Evolutionary conservation across 2,113 vertebrate genomes (phyloP).

Genomic region (Anolis carolinensis): DNA sequence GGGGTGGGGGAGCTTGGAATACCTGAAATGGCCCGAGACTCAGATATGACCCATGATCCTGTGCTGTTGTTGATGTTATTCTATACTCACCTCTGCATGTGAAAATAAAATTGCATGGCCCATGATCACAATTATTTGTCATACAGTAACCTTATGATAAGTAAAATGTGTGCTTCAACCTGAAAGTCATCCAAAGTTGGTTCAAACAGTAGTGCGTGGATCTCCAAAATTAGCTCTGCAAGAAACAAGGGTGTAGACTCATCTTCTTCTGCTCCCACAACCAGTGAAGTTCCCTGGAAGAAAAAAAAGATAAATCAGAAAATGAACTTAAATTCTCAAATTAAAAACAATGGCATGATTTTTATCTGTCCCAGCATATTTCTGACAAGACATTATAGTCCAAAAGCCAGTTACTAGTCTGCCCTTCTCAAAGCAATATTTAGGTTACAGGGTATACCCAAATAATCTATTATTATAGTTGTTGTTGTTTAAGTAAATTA

Average conservation of each 20-base stretch:
- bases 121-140: not conserved
- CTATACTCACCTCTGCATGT: not conserved
- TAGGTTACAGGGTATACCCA: not conserved
- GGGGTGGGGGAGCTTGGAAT: too few relatives aligned
- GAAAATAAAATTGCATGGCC: not conserved
- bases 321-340: not conserved
- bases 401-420: not conserved
- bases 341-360: not conserved
- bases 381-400: not conserved
- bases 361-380: not conserved
- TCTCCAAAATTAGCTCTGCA: conserved; percentile 81
- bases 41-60: too few relatives aligned
- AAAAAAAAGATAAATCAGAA: not conserved
- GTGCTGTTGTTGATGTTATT: too few relatives aligned
- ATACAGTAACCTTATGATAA: not conserved
- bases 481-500: too few relatives aligned
- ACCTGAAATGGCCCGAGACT: too few relatives aligned
- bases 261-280: conserved; percentile 61
- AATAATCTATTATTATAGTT: too few relatives aligned
- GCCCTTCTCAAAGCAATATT: not conserved
- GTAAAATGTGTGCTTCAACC: conserved; percentile 66
- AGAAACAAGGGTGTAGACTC: conserved; percentile 78
- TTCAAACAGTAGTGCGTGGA: conserved; percentile 75
- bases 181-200: conserved; percentile 82
- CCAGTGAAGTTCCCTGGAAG: conserved; percentile 33